phyloP scores from a whole-genome alignment of 2,797 vertebrate species.

The Anolis apletophallus region DNA sequence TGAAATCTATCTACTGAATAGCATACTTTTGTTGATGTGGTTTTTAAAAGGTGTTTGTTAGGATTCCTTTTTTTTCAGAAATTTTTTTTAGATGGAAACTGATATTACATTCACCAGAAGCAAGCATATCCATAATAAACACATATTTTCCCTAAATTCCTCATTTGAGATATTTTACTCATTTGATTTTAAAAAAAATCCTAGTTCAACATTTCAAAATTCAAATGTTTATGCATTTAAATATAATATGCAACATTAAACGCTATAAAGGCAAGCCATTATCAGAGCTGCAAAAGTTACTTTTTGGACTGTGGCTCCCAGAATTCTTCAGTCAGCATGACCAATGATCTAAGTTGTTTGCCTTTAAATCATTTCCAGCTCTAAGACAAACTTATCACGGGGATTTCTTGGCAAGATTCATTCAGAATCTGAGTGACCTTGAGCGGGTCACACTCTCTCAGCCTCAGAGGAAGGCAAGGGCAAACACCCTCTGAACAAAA shows the following conservation, averaged over 20 bases:
- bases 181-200: not conserved
- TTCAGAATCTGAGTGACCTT: too few species aligned
- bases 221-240: not conserved
- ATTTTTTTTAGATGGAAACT: not conserved
- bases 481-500: too few species aligned
- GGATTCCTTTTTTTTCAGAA: not conserved
- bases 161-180: not conserved
- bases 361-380: too few species aligned
- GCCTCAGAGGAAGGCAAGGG: too few species aligned
- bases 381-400: too few species aligned
- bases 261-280: not conserved
- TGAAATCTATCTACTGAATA: conserved; percentile 42
- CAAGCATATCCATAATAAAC: not conserved
- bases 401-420: too few species aligned
- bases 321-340: too few species aligned
- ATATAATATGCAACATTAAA: not conserved
- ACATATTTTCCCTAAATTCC: too few species aligned
- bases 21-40: conserved; percentile 5
- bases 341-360: too few species aligned
- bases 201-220: not conserved
- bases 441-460: too few species aligned
- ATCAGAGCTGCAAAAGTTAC: not conserved
- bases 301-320: too few species aligned
- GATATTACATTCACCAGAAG: not conserved
- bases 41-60: not conserved